Evolutionary conservation across 2,888 invertebrate genomes (phyloP).

Genomic region (Chrysomela aeneicollis): DNA sequence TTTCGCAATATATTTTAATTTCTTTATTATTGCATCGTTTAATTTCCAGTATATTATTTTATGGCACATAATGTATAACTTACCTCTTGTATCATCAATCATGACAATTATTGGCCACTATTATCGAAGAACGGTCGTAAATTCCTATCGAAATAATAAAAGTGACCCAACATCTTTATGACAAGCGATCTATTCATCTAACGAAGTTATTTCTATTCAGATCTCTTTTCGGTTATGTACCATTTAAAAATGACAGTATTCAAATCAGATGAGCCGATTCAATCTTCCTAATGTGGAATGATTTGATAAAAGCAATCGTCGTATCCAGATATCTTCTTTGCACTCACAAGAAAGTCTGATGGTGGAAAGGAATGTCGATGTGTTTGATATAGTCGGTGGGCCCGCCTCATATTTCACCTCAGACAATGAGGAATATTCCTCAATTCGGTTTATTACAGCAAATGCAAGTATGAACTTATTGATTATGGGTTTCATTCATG

Average conservation of each 20-base stretch:
- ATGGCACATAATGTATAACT: not conserved
- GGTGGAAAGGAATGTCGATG: conserved; percentile 27
- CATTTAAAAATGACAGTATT: conserved; percentile 12
- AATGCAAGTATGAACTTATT: no score
- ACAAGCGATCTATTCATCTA: conserved; percentile 11
- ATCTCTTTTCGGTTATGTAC: conserved; percentile 6
- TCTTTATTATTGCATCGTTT: not conserved
- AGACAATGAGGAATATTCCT: no score
- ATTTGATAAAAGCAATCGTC: conserved; percentile 26
- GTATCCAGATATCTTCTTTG: conserved; percentile 23
- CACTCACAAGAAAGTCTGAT: conserved; percentile 28
- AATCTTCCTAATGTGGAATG: conserved; percentile 29
- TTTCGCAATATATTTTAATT: no score
- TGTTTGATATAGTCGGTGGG: conserved; percentile 15
- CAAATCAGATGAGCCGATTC: conserved; percentile 21
- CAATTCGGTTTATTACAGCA: no score
- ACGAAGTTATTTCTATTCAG: conserved; percentile 23
- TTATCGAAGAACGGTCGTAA: not conserved
- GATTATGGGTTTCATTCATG: no score
- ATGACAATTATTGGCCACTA: not conserved
- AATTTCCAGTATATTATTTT: not conserved
- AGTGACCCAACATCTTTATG: not conserved
- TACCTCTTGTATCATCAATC: not conserved
- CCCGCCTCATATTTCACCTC: not conserved
- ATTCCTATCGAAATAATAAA: conserved; percentile 3